Base-by-base conservation (phyloP, 2,888 invertebrate species). In the Caenorhabditis sp. region DNA sequence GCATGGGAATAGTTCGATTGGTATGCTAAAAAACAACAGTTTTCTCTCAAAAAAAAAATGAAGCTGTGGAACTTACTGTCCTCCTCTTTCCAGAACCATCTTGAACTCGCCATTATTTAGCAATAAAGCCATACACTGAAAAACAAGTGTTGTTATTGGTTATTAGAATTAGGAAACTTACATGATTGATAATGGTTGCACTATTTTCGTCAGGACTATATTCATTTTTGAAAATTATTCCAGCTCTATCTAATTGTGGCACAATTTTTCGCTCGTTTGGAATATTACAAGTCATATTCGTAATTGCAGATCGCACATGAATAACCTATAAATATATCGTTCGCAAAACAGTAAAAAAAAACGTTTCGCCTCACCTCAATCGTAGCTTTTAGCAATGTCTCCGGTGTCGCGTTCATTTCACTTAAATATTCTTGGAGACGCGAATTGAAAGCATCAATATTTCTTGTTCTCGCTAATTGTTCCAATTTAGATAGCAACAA, bases 401-500 rank as follows among this genome's bases (percentile, higher is more conserved):
- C 52, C 1, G 3, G 0, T 17, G 49, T 7, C 7, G 26, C 54
- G 1, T 57, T 56, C 26, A 71, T 49, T 26, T 63, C 63, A 1
- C 8, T 3, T 7, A 60, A 52, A 27, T 69, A 73, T 20, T 62
- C 56, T 8, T 36, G 20, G 3, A 74, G 17, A 5, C 25, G 12
- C 0, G 25, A 14, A 7, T 27, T 7, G 36, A 63, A 72, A n/a
- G 27, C 43, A 8, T 64, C 52, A 10, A 23, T 38, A 27, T 68
- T 53, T 7, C 21, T 27, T 53, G 67, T 59, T 23, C 52, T 38
- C 4, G 60, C 59, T 50, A 80, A 31, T 59, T 82, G 82, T 27
- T 75, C 57, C 23, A 80, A 27, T 63, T 82, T 82, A 2, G 70
- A 67, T 12, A 82, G 60, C 1, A 82, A 64, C 12, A 82, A 49